phyloP scores from a whole-genome alignment of 2,888 invertebrate species.

The Drosophila phalerata region DNA sequence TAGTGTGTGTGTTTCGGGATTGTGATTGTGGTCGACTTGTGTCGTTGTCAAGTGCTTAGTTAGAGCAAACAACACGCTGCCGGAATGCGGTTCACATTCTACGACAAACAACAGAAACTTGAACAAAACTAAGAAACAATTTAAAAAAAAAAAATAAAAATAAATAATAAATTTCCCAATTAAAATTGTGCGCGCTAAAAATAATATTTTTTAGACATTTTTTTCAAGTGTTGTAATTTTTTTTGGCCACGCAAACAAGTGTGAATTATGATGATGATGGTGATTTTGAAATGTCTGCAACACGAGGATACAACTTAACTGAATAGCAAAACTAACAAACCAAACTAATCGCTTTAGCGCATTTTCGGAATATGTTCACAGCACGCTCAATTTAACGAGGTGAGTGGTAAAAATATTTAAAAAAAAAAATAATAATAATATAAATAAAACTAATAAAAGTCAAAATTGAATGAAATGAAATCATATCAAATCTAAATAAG shows the following conservation, averaged over 20 bases:
- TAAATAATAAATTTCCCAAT: not conserved
- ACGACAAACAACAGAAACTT: too few relatives aligned
- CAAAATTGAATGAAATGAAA: slow-evolving; percentile 6
- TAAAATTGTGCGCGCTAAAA: not conserved
- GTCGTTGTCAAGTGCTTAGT: slow-evolving; percentile 7
- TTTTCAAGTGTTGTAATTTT: slow-evolving; percentile 5
- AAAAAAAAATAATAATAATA: not conserved
- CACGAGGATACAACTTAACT: slow-evolving; percentile 23
- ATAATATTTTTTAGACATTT: slow-evolving; percentile 13
- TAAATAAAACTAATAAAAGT: not conserved
- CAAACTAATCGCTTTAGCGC: slow-evolving; percentile 20
- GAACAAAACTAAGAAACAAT: not conserved
- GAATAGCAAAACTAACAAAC: slow-evolving; percentile 1
- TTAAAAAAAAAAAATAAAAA: not conserved
- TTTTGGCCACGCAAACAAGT: slow-evolving; percentile 40
- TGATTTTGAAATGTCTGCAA: slow-evolving; percentile 13
- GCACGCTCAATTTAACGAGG: slow-evolving; percentile 10
- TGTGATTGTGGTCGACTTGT: slow-evolving; percentile 8
- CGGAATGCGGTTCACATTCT: not conserved
- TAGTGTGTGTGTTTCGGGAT: not conserved
- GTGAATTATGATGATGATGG: slow-evolving; percentile 8
- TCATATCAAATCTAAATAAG: not conserved
- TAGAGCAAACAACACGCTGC: not conserved
- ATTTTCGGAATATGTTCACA: slow-evolving; percentile 30
- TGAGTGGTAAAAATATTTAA: not conserved